Evolutionary conservation across 2,113 vertebrate species (phyloP), one percentile per base, ranked within the genome.

Genomic region (Brachyhypopomus occidentalis): DNA sequence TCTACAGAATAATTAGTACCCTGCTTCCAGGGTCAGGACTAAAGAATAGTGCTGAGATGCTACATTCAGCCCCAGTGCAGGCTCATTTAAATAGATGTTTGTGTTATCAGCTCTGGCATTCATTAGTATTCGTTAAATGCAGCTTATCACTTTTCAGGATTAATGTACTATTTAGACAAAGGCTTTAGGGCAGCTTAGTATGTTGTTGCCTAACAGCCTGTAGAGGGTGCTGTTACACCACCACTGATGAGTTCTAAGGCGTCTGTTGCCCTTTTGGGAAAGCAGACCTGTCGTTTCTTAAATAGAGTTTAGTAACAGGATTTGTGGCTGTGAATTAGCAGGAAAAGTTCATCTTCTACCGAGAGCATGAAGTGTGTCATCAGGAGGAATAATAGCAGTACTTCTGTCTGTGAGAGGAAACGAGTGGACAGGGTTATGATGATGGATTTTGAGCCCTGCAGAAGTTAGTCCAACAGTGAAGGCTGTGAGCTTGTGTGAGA

Each of bases 191-290:
- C 55, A 59, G 52, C 20, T 58, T 59, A 3, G 19, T 14, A 0
- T 78, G 22, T 20, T 79, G 38, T 48, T 7, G 16, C 8, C 12
- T 22, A 30, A 16, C 27, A 22, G 27, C 75, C 81, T 59, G 75
- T 78, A 83, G 81, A 72, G 66, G 81, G 81, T 3, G 59, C n/a
- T 72, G 56, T 72, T 78, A 66, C 9, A 67, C 55, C 1, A 27
- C 3, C 16, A 23, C 41, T 72, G 0, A 25, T 20, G 1, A 41
- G 1, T 17, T 22, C 20, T 67, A 0, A 36, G 64, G 19, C 12
- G 1, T 12, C 14, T 17, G 14, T 66, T 7, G 36, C 5, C 19
- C 66, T 41, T 70, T 22, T 7, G 14, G 30, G 66, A 70, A n/a
- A 19, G 34, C 36, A 41, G 30, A 36, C 20, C 4, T 70, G 27